Conservation (phyloP, 2,888 invertebrate species). For the Epinotia nisella region DNA sequence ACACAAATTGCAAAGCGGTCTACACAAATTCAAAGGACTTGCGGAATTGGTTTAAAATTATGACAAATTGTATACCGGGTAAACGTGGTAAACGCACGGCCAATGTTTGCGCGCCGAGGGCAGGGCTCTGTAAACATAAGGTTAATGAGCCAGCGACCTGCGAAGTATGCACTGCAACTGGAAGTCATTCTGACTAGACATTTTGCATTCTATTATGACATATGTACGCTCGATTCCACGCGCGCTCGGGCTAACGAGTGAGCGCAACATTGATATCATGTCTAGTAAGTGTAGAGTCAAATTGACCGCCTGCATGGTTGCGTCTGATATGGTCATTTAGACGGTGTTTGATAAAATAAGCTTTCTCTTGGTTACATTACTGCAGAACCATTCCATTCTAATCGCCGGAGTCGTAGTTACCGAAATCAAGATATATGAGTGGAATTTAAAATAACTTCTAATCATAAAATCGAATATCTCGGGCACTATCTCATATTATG, state of each 20-base stretch:
- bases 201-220: not conserved
- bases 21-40: slow-evolving; percentile 28
- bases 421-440: too few species aligned
- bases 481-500: too few species aligned
- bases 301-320: not conserved
- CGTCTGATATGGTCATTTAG: not conserved
- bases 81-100: slow-evolving; percentile 55
- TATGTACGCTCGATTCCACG: too few species aligned
- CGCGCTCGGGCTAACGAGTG: not conserved
- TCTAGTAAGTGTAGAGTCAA: not conserved
- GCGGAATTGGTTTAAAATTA: slow-evolving; percentile 41
- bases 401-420: not conserved
- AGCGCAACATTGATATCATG: not conserved
- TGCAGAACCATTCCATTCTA: not conserved
- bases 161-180: not conserved
- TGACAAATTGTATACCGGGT: slow-evolving; percentile 46
- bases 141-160: slow-evolving; percentile 47
- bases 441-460: too few species aligned
- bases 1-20: slow-evolving; percentile 24
- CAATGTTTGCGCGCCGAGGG: slow-evolving; percentile 56
- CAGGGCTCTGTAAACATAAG: slow-evolving; percentile 52
- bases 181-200: not conserved
- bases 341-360: not conserved
- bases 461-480: too few species aligned
- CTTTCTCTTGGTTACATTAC: not conserved